Percentiles rank a stretch among this genome's conserved stretches.
Conservation (phyloP, 2,888 invertebrate genomes). For the Camponotus fellah region DNA sequence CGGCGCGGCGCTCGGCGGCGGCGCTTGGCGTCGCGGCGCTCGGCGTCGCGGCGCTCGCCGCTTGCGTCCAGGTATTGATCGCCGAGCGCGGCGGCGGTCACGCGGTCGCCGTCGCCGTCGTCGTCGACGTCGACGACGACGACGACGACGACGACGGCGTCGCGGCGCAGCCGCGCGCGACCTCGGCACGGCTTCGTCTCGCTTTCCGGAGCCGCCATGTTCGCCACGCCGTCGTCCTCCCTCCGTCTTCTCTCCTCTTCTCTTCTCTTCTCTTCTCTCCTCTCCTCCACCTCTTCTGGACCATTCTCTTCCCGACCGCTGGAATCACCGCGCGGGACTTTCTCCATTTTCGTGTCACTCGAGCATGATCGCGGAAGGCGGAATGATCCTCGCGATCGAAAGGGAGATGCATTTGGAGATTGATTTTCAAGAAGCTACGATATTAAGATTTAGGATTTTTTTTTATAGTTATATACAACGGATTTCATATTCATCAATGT, state of each 20-base stretch:
- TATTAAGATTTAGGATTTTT: not conserved
- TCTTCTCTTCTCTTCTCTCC: not conserved
- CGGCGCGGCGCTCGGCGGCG: constrained; percentile 75
- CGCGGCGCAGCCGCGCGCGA: constrained; percentile 86
- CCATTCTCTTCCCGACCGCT: constrained; percentile 55
- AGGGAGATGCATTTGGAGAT: not conserved
- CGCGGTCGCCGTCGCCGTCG: constrained; percentile 39
- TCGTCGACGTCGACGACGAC: constrained; percentile 85
- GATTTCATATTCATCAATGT: not conserved
- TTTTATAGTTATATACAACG: not conserved
- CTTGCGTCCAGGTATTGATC: constrained; percentile 52
- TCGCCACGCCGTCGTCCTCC: constrained; percentile 85
- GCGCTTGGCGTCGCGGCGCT: constrained; percentile 53
- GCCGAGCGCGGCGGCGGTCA: constrained; percentile 18
- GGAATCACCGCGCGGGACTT: constrained; percentile 46
- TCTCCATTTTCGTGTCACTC: constrained; percentile 38
- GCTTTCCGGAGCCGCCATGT: constrained; percentile 70
- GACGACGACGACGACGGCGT: constrained; percentile 86
- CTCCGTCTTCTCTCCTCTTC: constrained; percentile 9
- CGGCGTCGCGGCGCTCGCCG: constrained; percentile 26
- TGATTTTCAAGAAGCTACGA: not conserved
- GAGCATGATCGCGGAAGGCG: constrained; percentile 12
- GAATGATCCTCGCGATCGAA: not conserved
- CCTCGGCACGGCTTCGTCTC: constrained; percentile 64
- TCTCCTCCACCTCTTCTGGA: not conserved